These are phyloP conservation scores for Charadrius vociferus DNA, from an alignment of 2,113 vertebrate species.

Conservation along the genomic window DNA sequence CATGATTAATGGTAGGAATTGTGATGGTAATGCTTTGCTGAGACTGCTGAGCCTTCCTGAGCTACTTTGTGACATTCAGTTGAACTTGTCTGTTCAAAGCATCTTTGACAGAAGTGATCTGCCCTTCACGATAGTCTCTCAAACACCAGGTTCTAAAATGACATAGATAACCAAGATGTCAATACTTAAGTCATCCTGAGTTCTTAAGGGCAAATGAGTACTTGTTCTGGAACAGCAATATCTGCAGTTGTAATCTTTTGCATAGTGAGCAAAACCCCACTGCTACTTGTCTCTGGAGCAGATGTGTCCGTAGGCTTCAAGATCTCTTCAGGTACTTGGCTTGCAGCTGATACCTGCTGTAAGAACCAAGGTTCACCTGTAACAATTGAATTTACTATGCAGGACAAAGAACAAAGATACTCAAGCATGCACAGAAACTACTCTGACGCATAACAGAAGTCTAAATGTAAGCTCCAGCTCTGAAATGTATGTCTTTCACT, in stretches of 20 bases:
- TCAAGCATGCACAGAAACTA: background rate
- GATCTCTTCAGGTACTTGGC: background rate
- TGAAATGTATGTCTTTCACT: background rate
- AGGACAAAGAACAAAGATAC: background rate
- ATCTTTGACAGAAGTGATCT: background rate
- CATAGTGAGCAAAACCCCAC: background rate
- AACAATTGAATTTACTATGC: background rate
- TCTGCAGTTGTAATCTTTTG: background rate
- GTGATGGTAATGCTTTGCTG: background rate
- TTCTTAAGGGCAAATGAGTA: background rate
- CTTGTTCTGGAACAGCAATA: background rate
- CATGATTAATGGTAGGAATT: background rate
- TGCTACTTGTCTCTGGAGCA: background rate
- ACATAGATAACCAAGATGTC: no score
- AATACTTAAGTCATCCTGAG: no score
- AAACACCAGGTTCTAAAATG: background rate
- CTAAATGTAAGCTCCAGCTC: background rate
- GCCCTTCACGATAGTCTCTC: background rate
- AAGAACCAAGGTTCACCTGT: background rate
- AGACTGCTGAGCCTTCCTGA: background rate
- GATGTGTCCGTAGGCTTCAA: background rate
- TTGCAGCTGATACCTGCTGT: background rate
- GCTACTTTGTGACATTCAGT: background rate
- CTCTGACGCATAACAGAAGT: background rate
- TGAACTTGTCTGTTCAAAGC: background rate